These are phyloP conservation scores for Microcebus tavaratra DNA, from an alignment of 2,113 vertebrate genomes.

Conservation along the genomic window DNA sequence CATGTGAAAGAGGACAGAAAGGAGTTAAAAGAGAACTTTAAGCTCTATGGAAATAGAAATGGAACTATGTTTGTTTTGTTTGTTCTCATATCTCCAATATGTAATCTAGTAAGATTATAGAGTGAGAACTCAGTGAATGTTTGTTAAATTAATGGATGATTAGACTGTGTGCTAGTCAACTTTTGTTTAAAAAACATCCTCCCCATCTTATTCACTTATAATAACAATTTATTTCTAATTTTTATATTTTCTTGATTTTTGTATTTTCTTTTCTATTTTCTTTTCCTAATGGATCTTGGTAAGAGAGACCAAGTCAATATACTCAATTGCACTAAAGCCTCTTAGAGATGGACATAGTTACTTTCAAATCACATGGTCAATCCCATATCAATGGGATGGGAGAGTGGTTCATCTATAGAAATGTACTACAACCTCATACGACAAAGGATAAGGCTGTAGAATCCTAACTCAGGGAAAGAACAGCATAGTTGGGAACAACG, in stretches of 20 bases:
- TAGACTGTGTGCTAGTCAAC: background rate
- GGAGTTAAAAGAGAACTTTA: background rate
- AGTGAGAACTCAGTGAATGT: background rate
- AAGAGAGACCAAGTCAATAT: background rate
- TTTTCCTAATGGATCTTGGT: background rate
- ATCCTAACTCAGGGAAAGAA: background rate
- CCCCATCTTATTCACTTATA: background rate
- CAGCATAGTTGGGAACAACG: background rate
- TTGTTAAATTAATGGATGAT: background rate
- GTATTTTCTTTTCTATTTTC: background rate
- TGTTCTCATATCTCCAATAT: background rate
- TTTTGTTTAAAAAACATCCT: background rate
- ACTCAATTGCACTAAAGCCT: background rate
- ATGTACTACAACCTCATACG: background rate
- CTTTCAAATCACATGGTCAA: background rate
- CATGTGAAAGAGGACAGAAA: background rate
- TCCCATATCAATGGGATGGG: background rate
- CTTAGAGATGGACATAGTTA: background rate
- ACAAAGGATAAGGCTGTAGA: background rate
- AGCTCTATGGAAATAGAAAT: background rate
- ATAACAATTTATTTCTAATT: background rate
- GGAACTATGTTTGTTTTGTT: background rate
- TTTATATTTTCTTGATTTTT: background rate
- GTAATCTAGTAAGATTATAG: background rate
- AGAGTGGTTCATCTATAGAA: background rate